These are phyloP conservation scores for Drosophila funebris DNA, from an alignment of 1,140 invertebrate genomes.

Conservation along the genomic window DNA sequence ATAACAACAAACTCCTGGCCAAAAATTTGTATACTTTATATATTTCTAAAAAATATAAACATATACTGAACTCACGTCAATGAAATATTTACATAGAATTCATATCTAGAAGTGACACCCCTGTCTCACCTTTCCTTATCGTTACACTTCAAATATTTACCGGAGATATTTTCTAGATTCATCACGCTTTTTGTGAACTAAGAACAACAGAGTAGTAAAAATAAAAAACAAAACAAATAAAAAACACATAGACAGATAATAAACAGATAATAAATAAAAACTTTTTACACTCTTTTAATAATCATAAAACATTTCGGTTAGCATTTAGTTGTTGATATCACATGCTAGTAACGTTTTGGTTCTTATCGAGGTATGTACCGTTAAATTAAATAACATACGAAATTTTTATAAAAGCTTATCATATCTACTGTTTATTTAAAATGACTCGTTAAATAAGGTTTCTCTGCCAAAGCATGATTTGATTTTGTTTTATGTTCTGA, in stretches of 20 bases:
- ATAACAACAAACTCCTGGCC: not conserved
- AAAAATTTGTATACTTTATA: too few relatives aligned
- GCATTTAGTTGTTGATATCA: slow-evolving; percentile 8
- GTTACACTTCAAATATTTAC: slow-evolving; percentile 15
- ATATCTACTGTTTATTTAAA: slow-evolving; percentile 7
- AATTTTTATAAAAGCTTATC: slow-evolving; percentile 13
- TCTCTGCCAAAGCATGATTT: slow-evolving; percentile 11
- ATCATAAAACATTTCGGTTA: slow-evolving; percentile 1
- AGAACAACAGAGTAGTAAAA: not conserved
- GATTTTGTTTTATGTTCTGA: not conserved
- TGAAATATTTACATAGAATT: not conserved
- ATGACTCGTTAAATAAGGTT: not conserved
- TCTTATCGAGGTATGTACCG: slow-evolving; percentile 9
- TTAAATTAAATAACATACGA: not conserved
- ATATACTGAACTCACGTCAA: not conserved
- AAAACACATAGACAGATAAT: not conserved
- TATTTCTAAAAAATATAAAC: too few relatives aligned
- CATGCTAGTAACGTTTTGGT: slow-evolving; percentile 1
- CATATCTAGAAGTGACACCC: slow-evolving; percentile 1
- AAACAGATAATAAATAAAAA: too few relatives aligned
- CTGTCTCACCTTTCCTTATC: not conserved
- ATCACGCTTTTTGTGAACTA: slow-evolving; percentile 1
- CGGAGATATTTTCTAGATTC: slow-evolving; percentile 3
- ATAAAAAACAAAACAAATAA: not conserved
- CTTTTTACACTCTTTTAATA: not conserved